These are phyloP conservation scores for Myotis planiceps DNA, from an alignment of 2,797 vertebrate species.

Conservation along the genomic window DNA sequence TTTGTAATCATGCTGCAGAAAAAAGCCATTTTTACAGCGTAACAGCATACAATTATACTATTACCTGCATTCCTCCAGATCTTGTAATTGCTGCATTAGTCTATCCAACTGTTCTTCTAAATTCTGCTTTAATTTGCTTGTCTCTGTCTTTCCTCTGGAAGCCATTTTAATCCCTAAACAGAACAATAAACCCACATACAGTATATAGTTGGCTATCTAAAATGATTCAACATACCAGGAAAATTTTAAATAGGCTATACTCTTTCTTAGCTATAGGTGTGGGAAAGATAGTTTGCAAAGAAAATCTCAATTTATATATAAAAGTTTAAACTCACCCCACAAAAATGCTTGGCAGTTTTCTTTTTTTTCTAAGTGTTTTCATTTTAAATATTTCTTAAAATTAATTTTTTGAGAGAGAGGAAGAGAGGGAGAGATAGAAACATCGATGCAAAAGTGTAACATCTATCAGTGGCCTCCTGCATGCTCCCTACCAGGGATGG, in stretches of 20 bases:
- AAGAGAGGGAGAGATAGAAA: too few species aligned
- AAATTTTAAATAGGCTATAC: neutral
- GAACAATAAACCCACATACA: constrained; percentile 42
- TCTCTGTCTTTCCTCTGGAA: constrained; percentile 96
- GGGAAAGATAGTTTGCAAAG: neutral
- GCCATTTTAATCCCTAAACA: constrained; percentile 89
- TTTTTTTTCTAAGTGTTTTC: too few species aligned
- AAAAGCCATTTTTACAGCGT: neutral
- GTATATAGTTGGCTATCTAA: constrained; percentile 15
- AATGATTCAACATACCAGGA: neutral
- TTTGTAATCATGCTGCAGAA: neutral
- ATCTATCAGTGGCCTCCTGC: too few species aligned
- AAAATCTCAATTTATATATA: neutral
- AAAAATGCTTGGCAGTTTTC: constrained; percentile 9
- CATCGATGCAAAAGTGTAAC: too few species aligned
- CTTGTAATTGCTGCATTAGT: constrained; percentile 98
- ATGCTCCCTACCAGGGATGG: too few species aligned
- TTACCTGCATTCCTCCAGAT: constrained; percentile 98
- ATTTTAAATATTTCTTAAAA: too few species aligned
- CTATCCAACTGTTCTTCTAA: constrained; percentile 98
- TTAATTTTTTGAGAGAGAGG: too few species aligned
- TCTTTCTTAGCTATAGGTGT: constrained; percentile 22
- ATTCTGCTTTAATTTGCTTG: constrained; percentile 96
- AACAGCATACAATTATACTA: neutral
- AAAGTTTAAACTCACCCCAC: neutral